Conservation (phyloP, 2,797 vertebrate genomes). For the Lophotriccus pileatus region DNA sequence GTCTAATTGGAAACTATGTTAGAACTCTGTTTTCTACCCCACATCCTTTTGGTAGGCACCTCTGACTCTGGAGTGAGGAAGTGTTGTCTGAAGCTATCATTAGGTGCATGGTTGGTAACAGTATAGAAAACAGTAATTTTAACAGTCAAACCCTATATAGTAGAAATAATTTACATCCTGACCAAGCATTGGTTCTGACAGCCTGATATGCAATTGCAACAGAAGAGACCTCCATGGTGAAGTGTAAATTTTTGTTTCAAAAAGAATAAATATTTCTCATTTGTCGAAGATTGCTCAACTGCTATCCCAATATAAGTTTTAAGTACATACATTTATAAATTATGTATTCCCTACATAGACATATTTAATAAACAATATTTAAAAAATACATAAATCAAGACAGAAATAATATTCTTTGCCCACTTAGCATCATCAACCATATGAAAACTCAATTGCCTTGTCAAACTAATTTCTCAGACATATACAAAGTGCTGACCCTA, state of each 20-base stretch:
- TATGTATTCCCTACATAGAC: background rate
- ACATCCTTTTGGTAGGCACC: background rate
- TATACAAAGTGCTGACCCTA: background rate
- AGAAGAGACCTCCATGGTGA: background rate
- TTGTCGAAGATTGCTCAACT: background rate
- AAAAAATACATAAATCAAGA: background rate
- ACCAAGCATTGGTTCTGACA: background rate
- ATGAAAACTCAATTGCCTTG: background rate
- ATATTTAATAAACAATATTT: background rate
- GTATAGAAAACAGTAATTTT: background rate
- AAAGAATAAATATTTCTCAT: background rate
- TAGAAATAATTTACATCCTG: background rate
- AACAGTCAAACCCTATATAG: background rate
- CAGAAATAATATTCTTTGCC: background rate
- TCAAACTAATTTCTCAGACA: background rate
- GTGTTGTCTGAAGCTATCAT: background rate
- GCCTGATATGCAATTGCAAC: background rate
- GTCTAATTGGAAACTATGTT: background rate
- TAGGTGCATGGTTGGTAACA: background rate
- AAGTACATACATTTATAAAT: background rate
- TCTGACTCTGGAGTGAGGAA: background rate
- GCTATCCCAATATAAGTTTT: background rate
- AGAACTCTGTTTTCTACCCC: background rate
- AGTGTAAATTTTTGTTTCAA: background rate
- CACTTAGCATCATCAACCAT: background rate